These are phyloP conservation scores for Tenebrosternarchus preto DNA, from an alignment of 2,113 vertebrate genomes.

Conservation along the genomic window DNA sequence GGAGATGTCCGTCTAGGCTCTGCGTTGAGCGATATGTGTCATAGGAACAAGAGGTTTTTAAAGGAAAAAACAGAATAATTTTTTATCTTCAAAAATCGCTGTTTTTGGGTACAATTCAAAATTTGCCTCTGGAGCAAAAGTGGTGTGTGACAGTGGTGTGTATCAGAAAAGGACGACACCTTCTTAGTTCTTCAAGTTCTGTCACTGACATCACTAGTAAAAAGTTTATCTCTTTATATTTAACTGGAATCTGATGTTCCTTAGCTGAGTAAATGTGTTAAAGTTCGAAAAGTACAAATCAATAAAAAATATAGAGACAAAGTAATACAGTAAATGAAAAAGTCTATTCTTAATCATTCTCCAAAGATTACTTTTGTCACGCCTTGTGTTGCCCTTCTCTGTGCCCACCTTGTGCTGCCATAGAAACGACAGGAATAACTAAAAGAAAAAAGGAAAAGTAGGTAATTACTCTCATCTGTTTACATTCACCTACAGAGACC, in stretches of 20 bases:
- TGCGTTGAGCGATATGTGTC: constrained; percentile 37
- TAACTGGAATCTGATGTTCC: neutral
- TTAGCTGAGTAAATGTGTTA: neutral
- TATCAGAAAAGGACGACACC: neutral
- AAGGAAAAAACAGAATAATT: neutral
- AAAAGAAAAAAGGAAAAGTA: constrained; percentile 58
- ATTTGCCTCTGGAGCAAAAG: neutral
- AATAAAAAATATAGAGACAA: constrained; percentile 22
- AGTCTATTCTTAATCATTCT: constrained; percentile 21
- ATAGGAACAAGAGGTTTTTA: neutral
- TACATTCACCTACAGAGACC: constrained; percentile 49
- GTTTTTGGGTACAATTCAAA: constrained; percentile 3
- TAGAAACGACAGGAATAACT: constrained; percentile 65
- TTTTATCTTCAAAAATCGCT: neutral
- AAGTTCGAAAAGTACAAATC: constrained; percentile 14
- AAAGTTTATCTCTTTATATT: constrained; percentile 8
- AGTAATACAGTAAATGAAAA: constrained; percentile 33
- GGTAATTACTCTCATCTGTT: constrained; percentile 72
- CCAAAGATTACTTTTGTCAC: constrained; percentile 56
- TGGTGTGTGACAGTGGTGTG: neutral
- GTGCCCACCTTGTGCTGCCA: constrained; percentile 47
- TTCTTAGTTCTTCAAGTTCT: neutral
- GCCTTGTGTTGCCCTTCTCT: constrained; percentile 44
- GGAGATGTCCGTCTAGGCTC: constrained; percentile 44
- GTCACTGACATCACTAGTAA: constrained; percentile 9